Conservation (phyloP, 2,113 vertebrate genomes). For the Etia nguti region DNA sequence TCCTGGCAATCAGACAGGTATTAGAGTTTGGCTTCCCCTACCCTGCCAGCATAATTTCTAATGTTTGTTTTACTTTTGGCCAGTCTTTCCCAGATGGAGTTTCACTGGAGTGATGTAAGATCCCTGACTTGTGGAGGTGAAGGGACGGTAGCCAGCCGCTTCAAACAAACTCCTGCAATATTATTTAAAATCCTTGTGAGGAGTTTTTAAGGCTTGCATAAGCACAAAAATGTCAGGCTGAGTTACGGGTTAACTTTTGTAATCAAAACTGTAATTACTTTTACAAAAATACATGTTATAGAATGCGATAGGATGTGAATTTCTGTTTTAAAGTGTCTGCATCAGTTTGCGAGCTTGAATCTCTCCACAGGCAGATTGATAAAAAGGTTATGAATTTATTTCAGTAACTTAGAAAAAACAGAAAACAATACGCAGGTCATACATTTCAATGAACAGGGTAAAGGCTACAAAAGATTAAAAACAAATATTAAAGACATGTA, state of each 20-base stretch:
- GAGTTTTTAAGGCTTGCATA: background rate
- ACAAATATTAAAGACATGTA: conserved; percentile 14
- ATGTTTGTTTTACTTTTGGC: background rate
- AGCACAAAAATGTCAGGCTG: rapidly evolving
- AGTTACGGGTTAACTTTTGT: rapidly evolving
- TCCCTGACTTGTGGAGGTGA: background rate
- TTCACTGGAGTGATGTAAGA: background rate
- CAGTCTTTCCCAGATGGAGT: background rate
- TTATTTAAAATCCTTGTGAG: background rate
- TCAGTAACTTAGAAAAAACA: background rate
- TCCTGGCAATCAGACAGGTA: background rate
- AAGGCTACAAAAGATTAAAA: conserved; percentile 35
- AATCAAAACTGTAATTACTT: background rate
- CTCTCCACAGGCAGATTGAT: background rate
- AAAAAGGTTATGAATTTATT: conserved; percentile 54
- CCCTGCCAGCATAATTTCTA: background rate
- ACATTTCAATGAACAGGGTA: conserved; percentile 47
- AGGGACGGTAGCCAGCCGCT: background rate
- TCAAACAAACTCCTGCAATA: rapidly evolving
- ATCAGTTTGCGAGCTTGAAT: background rate
- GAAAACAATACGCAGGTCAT: conserved; percentile 34
- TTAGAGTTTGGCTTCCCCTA: background rate
- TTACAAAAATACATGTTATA: background rate
- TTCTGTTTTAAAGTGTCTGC: background rate
- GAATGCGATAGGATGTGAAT: rapidly evolving